A percentile compares a stretch with the other conserved stretches of the same genome.
These are phyloP conservation scores for Dichetophora obliterata DNA, from an alignment of 2,888 invertebrate genomes.

Conservation along the genomic window DNA sequence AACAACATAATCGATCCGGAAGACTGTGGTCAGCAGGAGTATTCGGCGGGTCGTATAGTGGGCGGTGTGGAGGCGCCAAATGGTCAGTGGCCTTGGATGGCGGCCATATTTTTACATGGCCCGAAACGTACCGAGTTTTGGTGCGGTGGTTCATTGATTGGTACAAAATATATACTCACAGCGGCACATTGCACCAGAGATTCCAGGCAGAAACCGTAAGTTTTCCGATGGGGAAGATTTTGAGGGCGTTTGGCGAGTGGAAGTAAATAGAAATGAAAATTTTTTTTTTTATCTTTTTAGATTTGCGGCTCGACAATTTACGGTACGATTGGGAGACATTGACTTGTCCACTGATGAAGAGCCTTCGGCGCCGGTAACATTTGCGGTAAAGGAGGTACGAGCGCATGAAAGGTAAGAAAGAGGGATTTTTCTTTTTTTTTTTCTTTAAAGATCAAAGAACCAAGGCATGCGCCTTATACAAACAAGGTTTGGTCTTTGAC, in stretches of 20 bases:
- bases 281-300: constrained; percentile 69
- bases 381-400: constrained; percentile 81
- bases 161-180: constrained; percentile 82
- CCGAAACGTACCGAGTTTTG: constrained; percentile 88
- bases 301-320: constrained; percentile 89
- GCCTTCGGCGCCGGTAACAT: constrained; percentile 85
- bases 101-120: constrained; percentile 91
- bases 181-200: constrained; percentile 96
- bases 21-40: constrained; percentile 86
- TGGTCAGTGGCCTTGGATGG: constrained; percentile 97
- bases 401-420: constrained; percentile 77
- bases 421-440: too few species aligned
- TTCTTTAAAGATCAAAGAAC: too few species aligned
- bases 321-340: constrained; percentile 89
- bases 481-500: too few species aligned
- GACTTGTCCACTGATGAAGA: constrained; percentile 88
- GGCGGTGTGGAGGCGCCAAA: constrained; percentile 88
- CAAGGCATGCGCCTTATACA: too few species aligned
- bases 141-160: constrained; percentile 92
- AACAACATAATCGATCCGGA: constrained; percentile 67
- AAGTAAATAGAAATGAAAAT: too few species aligned
- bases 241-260: neutral
- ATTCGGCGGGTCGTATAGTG: constrained; percentile 88
- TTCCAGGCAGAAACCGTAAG: constrained; percentile 89
- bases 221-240: constrained; percentile 45